A percentile compares a stretch with the other conserved stretches of the same genome.
Evolutionary conservation across 2,113 vertebrate genomes (phyloP).

Genomic region (Calyptommatus sinebrachiatus): DNA sequence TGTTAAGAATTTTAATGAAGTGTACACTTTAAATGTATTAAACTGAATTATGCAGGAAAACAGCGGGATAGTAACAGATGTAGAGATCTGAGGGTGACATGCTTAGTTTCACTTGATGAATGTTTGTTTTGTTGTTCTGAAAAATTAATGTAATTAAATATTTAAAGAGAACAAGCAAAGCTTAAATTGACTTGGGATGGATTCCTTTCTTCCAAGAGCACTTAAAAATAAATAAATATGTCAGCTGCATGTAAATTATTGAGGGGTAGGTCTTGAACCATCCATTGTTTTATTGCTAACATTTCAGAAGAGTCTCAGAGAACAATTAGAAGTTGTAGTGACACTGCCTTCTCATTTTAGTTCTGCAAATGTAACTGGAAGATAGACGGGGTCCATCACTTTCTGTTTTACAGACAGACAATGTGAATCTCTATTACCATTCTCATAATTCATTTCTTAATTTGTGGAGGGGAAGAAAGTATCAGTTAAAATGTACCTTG

Average conservation of each 20-base stretch:
- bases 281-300: slow-evolving; percentile 6
- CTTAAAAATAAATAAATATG: slow-evolving; percentile 44
- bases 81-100: slow-evolving; percentile 71
- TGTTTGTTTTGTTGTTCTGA: slow-evolving; percentile 78
- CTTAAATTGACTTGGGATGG: slow-evolving; percentile 65
- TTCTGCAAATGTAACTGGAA: background rate
- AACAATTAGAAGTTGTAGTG: slow-evolving; percentile 12
- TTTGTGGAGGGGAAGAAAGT: background rate
- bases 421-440: background rate
- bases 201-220: slow-evolving; percentile 51
- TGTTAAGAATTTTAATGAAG: slow-evolving; percentile 64
- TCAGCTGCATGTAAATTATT: slow-evolving; percentile 46
- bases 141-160: slow-evolving; percentile 81
- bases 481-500: background rate
- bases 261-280: slow-evolving; percentile 17
- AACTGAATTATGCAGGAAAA: slow-evolving; percentile 77
- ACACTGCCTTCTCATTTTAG: background rate
- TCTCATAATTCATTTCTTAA: background rate
- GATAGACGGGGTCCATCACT: background rate
- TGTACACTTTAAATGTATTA: slow-evolving; percentile 69
- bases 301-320: slow-evolving; percentile 28
- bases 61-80: slow-evolving; percentile 73
- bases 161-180: slow-evolving; percentile 73
- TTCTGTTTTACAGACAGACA: fast-evolving
- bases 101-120: slow-evolving; percentile 80